Conservation (phyloP, 2,888 invertebrate genomes). For the Drosophila histrio region DNA sequence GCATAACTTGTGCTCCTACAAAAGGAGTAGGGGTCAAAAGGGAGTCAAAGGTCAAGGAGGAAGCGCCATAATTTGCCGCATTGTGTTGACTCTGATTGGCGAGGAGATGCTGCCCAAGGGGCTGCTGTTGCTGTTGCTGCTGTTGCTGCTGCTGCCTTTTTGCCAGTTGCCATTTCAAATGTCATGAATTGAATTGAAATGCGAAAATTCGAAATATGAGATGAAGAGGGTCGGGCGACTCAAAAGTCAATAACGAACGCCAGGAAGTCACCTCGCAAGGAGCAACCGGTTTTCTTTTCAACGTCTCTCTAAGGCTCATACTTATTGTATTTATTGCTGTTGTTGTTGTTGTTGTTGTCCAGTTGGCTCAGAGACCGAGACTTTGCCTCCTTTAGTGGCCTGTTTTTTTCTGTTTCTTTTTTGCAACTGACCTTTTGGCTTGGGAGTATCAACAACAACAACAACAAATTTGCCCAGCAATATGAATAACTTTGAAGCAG, state of each 20-base stretch:
- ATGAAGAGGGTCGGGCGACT: conserved; percentile 14
- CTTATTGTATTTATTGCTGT: conserved; percentile 64
- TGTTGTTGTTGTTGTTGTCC: conserved; percentile 30
- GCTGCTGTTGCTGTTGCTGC: conserved; percentile 11
- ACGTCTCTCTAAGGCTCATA: conserved; percentile 29
- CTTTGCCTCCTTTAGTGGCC: conserved; percentile 38
- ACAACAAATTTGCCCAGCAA: conserved; percentile 52
- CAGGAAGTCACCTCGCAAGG: conserved; percentile 59
- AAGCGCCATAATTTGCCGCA: conserved; percentile 74
- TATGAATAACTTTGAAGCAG: conserved; percentile 42
- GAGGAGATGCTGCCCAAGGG: conserved; percentile 27
- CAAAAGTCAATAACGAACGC: conserved; percentile 61
- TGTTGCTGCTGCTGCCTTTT: background rate
- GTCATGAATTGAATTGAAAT: conserved; percentile 52
- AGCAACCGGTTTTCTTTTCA: conserved; percentile 61
- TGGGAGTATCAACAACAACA: conserved; percentile 41
- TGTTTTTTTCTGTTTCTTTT: conserved; percentile 16
- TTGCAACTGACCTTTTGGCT: conserved; percentile 67
- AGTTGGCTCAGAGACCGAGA: conserved; percentile 26
- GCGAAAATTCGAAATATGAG: conserved; percentile 39
- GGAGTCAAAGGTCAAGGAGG: conserved; percentile 65
- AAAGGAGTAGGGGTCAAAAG: conserved; percentile 1
- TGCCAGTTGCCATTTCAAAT: conserved; percentile 43
- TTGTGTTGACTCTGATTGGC: conserved; percentile 52
- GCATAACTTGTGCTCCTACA: conserved; percentile 63